Evolutionary conservation across 2,888 invertebrate genomes (phyloP), one percentile per base, ranked within the genome.

Genomic region (Hetaerina titia): DNA sequence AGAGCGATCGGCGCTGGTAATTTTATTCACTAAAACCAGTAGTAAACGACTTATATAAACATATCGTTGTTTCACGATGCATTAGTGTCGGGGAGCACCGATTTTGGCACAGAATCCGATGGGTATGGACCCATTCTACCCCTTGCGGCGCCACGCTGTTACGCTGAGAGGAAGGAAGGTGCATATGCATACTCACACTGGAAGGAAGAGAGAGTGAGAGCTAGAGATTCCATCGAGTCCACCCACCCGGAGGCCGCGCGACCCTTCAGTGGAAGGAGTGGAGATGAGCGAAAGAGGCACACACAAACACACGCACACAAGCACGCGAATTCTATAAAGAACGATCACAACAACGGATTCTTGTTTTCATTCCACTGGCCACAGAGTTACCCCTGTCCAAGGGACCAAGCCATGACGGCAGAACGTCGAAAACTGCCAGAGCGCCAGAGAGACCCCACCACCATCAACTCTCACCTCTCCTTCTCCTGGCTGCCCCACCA

Each of bases 371-470:
- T 69, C 92, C 56, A 69, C 90, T 31, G 58, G 58, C 45, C 22
- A 31, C 45, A 22, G 92, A 22, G 45, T 92, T 57, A 92, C 69
- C 92, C 92, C 31, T 64, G 90, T 90, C 90, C 69, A 31, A 64
- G 31, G 69, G 69, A 69, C 92, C 92, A 31, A 64, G 92, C 92
- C 92, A 92, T 92, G 92, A 92, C 92, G 92, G 92, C 64, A 69
- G 69, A 69, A 56, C 92, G 92, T 69, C 92, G 92, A 92, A 92
- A 92, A 92, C 92, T 92, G 92, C 92, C 92, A 92, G 92, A 56
- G 81, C 81, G 81, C 11, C 81, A 15, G 81, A 81, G 81, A 81
- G 81, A 81, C 81, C 81, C 81, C 81, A 31, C 81, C 4, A 31
- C 19, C 45, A 45, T 45, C 81, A 31, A 81, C 31, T 81, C 81